Evolutionary conservation across 2,888 invertebrate species (phyloP), one percentile per base, ranked within the genome.

Genomic region (Hirudinaria manillensis): DNA sequence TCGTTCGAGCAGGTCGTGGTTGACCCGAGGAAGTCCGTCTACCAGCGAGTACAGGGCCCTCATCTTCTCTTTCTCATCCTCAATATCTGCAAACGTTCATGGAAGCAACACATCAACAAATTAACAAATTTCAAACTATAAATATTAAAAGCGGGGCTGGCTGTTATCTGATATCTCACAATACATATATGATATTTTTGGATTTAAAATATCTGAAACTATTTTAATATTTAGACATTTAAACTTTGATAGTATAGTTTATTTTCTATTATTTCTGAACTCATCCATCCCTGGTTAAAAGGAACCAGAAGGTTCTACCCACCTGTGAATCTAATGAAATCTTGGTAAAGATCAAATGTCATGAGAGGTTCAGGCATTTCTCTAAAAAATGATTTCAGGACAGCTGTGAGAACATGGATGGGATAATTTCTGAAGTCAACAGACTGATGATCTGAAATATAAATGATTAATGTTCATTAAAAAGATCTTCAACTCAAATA

Each of bases 281-380:
- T 45, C 45, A 7, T 45, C 13, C 13, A 45, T 10, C 3, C 1
- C 45, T 16, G 38, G 3, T 38, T 38, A 10, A 38, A 3, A 4
- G 1, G 10, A 45, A 1, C 45, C 1, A 45, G 13, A 45, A 45
- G 3, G 1, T 16, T 1, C 10, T 45, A 16, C 75, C 77, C 80
- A 86, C 87, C 87, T 3, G 94, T 91, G 66, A 93, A 93, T 79
- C 93, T 90, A 77, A 96, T 89, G 86, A 95, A 94, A 86, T 95
- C 94, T 86, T 95, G 94, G 85, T 95, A 96, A 78, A 93, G 90
- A 84, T 94, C 94, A 87, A 91, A 94, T 73, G 94, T 94, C 80
- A 96, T 88, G 80, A 96, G 87, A 29, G 95, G 95, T 85, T 95
- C 94, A 24, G 94, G 93, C 89, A 96, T 91, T 84, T 95, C 95